Evolutionary conservation across 2,888 invertebrate species (phyloP).

Genomic region (Noctua comes): DNA sequence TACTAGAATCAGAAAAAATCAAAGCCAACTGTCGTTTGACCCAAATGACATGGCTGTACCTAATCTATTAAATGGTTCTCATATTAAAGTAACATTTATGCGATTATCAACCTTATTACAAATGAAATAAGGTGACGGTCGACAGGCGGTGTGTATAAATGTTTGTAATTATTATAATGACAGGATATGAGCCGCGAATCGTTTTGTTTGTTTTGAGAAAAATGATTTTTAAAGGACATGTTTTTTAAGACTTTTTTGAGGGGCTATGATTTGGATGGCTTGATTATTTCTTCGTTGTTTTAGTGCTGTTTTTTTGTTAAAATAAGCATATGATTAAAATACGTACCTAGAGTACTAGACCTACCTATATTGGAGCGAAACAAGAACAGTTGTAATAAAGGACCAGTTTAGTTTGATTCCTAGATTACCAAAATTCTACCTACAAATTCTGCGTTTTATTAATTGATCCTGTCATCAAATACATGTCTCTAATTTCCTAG

Average conservation of each 20-base stretch:
- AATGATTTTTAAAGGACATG: not conserved
- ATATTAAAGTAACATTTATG: constrained; percentile 44
- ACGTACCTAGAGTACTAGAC: too few species aligned
- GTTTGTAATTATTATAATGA: constrained; percentile 64
- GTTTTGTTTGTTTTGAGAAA: constrained; percentile 66
- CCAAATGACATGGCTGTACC: constrained; percentile 67
- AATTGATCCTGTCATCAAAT: not conserved
- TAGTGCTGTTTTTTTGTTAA: not conserved
- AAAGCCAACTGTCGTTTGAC: constrained; percentile 74
- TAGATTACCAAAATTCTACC: too few species aligned
- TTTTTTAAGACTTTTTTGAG: not conserved
- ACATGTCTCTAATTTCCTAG: not conserved
- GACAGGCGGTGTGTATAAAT: constrained; percentile 6
- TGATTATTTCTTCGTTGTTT: not conserved
- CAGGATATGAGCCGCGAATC: constrained; percentile 69
- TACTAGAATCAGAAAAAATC: constrained; percentile 63
- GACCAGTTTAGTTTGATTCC: not conserved
- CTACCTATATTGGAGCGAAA: not conserved
- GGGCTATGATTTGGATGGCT: not conserved
- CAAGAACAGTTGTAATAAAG: not conserved
- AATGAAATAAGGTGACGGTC: constrained; percentile 11
- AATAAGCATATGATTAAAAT: not conserved
- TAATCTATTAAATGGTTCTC: constrained; percentile 48
- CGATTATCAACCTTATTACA: constrained; percentile 47
- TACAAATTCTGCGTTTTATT: too few species aligned